Conservation (phyloP, 2,113 vertebrate genomes). For the Microtus montanus region DNA sequence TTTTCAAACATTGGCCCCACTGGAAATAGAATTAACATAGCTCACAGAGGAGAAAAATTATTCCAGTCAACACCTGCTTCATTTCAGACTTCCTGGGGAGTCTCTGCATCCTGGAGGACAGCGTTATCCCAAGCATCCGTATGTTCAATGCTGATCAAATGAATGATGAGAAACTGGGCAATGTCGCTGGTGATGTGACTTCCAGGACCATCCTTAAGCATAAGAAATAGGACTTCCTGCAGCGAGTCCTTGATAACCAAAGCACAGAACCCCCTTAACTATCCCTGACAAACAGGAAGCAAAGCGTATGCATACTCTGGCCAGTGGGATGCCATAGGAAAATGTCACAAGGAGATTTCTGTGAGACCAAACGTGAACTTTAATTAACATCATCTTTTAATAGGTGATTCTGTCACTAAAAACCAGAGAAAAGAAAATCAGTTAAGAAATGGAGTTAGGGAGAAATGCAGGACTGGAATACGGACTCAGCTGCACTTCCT, state of each 20-base stretch:
- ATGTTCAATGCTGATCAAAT: not conserved
- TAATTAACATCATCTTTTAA: slow-evolving; percentile 69
- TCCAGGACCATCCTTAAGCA: slow-evolving; percentile 64
- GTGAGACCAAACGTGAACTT: slow-evolving; percentile 74
- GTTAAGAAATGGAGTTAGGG: slow-evolving; percentile 63
- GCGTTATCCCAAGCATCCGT: slow-evolving; percentile 7
- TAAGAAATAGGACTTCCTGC: slow-evolving; percentile 69
- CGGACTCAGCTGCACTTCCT: slow-evolving; percentile 78
- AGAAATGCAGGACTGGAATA: slow-evolving; percentile 79
- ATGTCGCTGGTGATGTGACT: slow-evolving; percentile 33
- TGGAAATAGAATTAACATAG: slow-evolving; percentile 67
- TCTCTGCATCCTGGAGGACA: slow-evolving; percentile 7
- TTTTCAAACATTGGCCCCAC: slow-evolving; percentile 72
- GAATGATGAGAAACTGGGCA: slow-evolving; percentile 35
- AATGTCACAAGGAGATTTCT: slow-evolving; percentile 56
- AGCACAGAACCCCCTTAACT: slow-evolving; percentile 66
- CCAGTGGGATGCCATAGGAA: slow-evolving; percentile 29
- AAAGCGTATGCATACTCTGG: slow-evolving; percentile 44
- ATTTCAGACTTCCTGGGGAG: slow-evolving; percentile 42
- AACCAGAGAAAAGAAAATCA: slow-evolving; percentile 72
- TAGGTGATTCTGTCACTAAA: slow-evolving; percentile 62
- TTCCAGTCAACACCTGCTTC: slow-evolving; percentile 49
- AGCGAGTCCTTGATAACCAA: slow-evolving; percentile 64
- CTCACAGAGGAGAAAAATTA: slow-evolving; percentile 52
- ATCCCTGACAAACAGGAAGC: slow-evolving; percentile 57